Conservation (phyloP, 2,888 invertebrate species). For the Molorchus minor region DNA sequence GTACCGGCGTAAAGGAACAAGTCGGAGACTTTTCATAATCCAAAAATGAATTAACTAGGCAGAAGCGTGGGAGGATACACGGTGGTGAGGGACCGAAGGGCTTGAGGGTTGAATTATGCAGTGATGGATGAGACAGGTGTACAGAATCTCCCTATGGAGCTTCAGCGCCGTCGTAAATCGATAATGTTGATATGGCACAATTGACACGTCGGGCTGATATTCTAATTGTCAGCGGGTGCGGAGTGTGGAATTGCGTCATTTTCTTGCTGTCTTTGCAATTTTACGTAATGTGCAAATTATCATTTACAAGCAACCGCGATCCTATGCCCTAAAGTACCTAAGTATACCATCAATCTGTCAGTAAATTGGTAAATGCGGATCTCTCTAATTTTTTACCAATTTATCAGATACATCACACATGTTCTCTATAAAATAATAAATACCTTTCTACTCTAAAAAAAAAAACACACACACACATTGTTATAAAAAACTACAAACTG, state of each 20-base stretch:
- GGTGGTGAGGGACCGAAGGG: constrained; percentile 20
- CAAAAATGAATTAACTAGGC: constrained; percentile 23
- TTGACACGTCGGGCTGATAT: constrained; percentile 27
- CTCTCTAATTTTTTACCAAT: too few species aligned
- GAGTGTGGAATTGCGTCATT: constrained; percentile 22
- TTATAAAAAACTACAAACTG: too few species aligned
- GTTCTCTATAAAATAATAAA: too few species aligned
- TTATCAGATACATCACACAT: too few species aligned
- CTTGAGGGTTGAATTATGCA: constrained; percentile 22
- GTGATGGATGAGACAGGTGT: constrained; percentile 31
- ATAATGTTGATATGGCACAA: constrained; percentile 30
- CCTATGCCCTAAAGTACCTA: too few species aligned
- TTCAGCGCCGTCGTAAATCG: constrained; percentile 21
- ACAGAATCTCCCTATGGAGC: constrained; percentile 26
- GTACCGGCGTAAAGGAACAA: not conserved
- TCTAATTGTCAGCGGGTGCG: constrained; percentile 23
- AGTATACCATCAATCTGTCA: too few species aligned
- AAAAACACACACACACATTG: too few species aligned
- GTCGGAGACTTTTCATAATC: constrained; percentile 12
- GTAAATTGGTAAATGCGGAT: too few species aligned
- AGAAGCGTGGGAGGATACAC: constrained; percentile 1
- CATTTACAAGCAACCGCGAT: too few species aligned
- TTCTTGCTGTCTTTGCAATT: constrained; percentile 24
- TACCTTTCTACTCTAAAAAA: too few species aligned
- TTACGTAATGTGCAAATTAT: too few species aligned